Conservation (phyloP, 2,797 vertebrate species). For the Arctocebus calabarensis region DNA sequence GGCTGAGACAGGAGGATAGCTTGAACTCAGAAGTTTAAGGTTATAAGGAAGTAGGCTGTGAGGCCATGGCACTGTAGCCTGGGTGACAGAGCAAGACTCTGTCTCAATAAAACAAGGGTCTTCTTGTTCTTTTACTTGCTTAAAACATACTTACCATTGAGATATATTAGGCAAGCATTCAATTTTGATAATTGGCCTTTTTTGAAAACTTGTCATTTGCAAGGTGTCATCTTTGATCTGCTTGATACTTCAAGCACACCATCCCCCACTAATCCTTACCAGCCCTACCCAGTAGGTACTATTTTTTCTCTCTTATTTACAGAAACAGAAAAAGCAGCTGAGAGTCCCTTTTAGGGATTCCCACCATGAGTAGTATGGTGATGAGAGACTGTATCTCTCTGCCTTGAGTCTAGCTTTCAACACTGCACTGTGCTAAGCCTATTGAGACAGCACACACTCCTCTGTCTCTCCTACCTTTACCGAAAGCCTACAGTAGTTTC, state of each 20-base stretch:
- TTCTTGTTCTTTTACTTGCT: constrained; percentile 78
- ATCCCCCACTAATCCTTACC: not conserved
- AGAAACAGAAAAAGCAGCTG: constrained; percentile 22
- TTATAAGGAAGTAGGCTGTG: no score
- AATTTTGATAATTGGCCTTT: not conserved
- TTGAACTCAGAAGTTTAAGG: no score
- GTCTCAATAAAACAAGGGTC: constrained; percentile 21
- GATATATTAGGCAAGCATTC: not conserved
- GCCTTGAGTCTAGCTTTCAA: not conserved
- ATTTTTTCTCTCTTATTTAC: not conserved
- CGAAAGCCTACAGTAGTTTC: constrained; percentile 5
- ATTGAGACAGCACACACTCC: not conserved
- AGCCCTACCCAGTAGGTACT: not conserved
- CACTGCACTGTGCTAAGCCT: not conserved
- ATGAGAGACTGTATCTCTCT: not conserved
- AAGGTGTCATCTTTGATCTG: not conserved
- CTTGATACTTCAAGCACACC: not conserved
- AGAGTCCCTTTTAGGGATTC: not conserved
- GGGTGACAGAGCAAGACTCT: no score
- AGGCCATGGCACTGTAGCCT: no score
- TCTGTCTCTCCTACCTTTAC: not conserved
- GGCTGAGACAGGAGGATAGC: no score
- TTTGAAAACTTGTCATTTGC: not conserved
- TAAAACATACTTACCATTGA: not conserved
- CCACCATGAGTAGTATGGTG: not conserved